Conservation (phyloP, 2,888 invertebrate genomes). For the Cheilosia grossa region DNA sequence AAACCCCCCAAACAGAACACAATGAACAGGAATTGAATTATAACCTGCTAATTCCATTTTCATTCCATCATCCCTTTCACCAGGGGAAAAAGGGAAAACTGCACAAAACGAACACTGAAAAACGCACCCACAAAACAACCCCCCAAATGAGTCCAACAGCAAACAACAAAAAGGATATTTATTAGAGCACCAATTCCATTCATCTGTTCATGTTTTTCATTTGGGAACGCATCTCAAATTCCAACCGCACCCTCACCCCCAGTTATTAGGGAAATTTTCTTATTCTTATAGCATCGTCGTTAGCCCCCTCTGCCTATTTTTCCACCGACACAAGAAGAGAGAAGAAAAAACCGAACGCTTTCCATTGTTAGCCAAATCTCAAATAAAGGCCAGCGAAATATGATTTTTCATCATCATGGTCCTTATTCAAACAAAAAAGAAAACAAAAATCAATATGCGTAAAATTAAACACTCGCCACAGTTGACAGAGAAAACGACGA, state of each 20-base stretch:
- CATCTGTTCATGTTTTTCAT: conserved; percentile 45
- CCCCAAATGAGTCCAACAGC: conserved; percentile 14
- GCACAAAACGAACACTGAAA: conserved; percentile 7
- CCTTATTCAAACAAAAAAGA: conserved; percentile 18
- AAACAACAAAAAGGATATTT: conserved; percentile 67
- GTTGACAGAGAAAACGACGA: conserved; percentile 24
- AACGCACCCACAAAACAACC: conserved; percentile 16
- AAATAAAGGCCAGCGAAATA: conserved; percentile 58
- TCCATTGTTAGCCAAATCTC: conserved; percentile 51
- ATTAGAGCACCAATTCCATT: conserved; percentile 69
- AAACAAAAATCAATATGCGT: conserved; percentile 73
- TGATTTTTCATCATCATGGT: conserved; percentile 40
- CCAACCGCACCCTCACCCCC: conserved; percentile 32
- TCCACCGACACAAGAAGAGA: not conserved
- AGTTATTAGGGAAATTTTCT: conserved; percentile 45
- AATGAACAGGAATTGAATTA: conserved; percentile 71
- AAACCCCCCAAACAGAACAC: conserved; percentile 1
- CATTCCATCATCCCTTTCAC: conserved; percentile 38
- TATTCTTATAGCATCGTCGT: conserved; percentile 36
- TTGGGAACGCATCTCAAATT: conserved; percentile 64
- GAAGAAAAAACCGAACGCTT: conserved; percentile 5
- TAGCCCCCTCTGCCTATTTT: not conserved
- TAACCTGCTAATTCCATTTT: conserved; percentile 69
- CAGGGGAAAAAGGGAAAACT: not conserved
- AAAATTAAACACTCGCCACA: conserved; percentile 67